A percentile compares a stretch with the other conserved stretches of the same genome.
Evolutionary conservation across 2,888 invertebrate genomes (phyloP).

Genomic region (Cryptocephalus moraei): DNA sequence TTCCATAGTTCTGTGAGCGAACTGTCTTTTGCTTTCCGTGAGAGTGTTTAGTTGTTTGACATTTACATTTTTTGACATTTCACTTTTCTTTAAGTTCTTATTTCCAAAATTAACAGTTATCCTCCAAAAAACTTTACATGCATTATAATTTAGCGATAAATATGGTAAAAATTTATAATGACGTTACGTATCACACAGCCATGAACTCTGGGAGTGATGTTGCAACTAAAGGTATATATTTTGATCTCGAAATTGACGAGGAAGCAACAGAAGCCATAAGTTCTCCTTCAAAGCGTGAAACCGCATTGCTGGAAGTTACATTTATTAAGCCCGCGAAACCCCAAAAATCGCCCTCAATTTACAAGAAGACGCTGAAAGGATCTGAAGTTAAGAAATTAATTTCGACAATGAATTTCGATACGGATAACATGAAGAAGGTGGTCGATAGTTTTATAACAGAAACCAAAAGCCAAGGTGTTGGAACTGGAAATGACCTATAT

Average conservation of each 20-base stretch:
- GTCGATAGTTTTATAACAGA: neutral
- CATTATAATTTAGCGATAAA: neutral
- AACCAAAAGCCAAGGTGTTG: neutral
- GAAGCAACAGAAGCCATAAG: conserved; percentile 27
- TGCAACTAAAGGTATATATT: too few relatives aligned
- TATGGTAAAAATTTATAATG: too few relatives aligned
- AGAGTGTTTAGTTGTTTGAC: too few relatives aligned
- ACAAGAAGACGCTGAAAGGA: conserved; percentile 19
- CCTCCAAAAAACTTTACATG: neutral
- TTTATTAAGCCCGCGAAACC: conserved; percentile 29
- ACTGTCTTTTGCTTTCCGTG: too few relatives aligned
- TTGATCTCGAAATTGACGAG: conserved; percentile 32
- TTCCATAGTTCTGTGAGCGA: too few relatives aligned
- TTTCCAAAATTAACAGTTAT: too few relatives aligned
- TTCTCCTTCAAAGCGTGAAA: conserved; percentile 23
- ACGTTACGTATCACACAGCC: too few relatives aligned
- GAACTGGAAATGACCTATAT: too few relatives aligned
- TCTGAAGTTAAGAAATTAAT: conserved; percentile 25
- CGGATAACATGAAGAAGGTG: neutral
- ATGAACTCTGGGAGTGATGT: too few relatives aligned
- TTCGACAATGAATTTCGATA: conserved; percentile 21
- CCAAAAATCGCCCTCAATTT: conserved; percentile 15
- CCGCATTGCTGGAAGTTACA: conserved; percentile 27
- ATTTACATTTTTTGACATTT: too few relatives aligned
- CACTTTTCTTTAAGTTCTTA: too few relatives aligned